Conservation (phyloP, 2,113 vertebrate species). For the Accipiter virgatus region DNA sequence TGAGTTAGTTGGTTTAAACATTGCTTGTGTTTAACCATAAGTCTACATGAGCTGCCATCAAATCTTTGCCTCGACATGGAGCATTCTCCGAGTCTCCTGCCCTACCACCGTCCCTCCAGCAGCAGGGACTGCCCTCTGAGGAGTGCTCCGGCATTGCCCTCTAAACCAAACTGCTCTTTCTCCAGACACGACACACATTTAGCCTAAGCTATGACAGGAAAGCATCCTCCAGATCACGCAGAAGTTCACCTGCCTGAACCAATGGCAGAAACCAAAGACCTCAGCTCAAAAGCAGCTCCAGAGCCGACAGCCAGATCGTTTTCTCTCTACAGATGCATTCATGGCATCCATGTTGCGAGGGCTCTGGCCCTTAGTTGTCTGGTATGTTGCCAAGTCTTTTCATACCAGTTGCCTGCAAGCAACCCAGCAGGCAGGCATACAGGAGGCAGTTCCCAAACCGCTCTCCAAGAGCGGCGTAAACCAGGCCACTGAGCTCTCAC, state of each 20-base stretch:
- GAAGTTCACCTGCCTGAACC: background rate
- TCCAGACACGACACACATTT: background rate
- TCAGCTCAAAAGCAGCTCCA: background rate
- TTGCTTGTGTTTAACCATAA: background rate
- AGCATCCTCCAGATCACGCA: background rate
- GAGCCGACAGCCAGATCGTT: rapidly evolving
- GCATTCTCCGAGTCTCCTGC: background rate
- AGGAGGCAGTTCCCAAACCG: background rate
- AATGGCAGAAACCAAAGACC: background rate
- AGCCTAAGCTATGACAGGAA: background rate
- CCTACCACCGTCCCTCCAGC: background rate
- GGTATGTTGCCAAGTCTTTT: background rate
- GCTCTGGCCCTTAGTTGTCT: background rate
- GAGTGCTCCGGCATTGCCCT: background rate
- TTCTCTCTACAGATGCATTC: background rate
- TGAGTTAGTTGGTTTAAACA: background rate
- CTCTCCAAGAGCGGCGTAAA: background rate
- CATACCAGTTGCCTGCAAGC: background rate
- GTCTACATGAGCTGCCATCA: background rate
- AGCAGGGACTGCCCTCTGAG: background rate
- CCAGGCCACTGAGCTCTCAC: background rate
- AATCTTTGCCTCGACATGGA: background rate
- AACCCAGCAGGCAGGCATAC: background rate
- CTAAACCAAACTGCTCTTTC: background rate
- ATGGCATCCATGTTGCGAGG: background rate